phyloP scores from a whole-genome alignment of 2,797 vertebrate species.

The Galago senegalensis region DNA sequence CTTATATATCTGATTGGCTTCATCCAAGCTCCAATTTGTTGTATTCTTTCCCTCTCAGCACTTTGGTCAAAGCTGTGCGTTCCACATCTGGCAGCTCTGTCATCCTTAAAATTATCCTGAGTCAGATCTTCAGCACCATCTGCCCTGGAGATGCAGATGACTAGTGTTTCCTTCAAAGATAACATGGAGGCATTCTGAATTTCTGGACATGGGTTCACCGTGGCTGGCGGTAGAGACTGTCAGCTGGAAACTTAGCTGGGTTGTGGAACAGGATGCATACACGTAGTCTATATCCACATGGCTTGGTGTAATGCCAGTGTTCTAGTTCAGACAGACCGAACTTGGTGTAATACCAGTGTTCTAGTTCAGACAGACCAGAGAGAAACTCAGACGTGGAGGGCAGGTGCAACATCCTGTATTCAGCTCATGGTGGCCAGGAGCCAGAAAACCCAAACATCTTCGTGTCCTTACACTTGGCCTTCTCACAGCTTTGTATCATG shows the following conservation, averaged over 20 bases:
- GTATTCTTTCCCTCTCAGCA: not conserved
- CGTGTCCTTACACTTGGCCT: not conserved
- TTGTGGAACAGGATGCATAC: not conserved
- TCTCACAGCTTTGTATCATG: not conserved
- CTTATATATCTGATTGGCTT: not conserved
- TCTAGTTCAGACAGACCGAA: too few relatives aligned
- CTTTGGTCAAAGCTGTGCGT: not conserved
- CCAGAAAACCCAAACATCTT: too few relatives aligned
- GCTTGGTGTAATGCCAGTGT: too few relatives aligned
- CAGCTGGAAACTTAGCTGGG: not conserved
- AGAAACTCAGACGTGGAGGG: too few relatives aligned
- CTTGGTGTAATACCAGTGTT: too few relatives aligned
- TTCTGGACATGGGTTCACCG: not conserved
- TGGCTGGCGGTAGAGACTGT: not conserved
- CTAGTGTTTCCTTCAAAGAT: not conserved
- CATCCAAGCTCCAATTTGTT: too few relatives aligned
- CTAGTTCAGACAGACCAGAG: too few relatives aligned
- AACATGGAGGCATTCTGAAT: not conserved
- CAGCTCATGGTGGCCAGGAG: too few relatives aligned
- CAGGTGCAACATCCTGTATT: too few relatives aligned
- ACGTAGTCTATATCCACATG: not conserved
- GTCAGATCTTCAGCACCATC: not conserved
- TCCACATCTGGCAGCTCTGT: not conserved
- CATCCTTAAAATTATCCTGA: not conserved
- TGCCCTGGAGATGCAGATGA: not conserved